A percentile compares a stretch with the other conserved stretches of the same genome.
Evolutionary conservation across 2,888 invertebrate genomes (phyloP).

Genomic region (Augochlorella aurata): DNA sequence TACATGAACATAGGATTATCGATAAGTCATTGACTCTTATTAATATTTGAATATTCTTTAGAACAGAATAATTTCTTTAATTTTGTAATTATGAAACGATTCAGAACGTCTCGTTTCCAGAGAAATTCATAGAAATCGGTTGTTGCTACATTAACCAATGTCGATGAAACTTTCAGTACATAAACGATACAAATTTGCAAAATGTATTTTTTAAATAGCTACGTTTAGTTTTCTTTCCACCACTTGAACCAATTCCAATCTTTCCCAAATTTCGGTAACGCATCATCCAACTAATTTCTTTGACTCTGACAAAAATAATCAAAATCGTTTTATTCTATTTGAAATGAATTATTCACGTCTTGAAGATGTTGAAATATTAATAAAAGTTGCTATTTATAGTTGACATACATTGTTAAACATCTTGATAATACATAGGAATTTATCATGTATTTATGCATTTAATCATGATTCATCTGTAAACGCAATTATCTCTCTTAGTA

Average conservation of each 20-base stretch:
- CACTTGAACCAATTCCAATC: not conserved
- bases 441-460: not conserved
- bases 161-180: too few relatives aligned
- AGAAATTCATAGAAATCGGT: not conserved
- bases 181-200: too few relatives aligned
- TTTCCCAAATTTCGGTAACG: not conserved
- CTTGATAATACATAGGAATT: constrained; percentile 8
- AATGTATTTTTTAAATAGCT: too few relatives aligned
- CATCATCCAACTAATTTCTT: not conserved
- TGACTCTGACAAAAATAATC: not conserved
- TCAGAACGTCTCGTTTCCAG: too few relatives aligned
- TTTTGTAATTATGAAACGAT: not conserved
- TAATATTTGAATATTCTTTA: not conserved
- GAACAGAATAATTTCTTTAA: not conserved
- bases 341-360: not conserved
- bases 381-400: not conserved
- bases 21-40: not conserved
- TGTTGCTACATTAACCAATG: not conserved
- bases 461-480: not conserved
- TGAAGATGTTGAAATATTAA: not conserved
- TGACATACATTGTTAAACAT: not conserved
- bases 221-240: not conserved
- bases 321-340: not conserved
- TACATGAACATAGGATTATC: not conserved
- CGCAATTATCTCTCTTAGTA: not conserved